Base-by-base conservation (phyloP, 2,888 invertebrate species). In the Ceramica pisi region DNA sequence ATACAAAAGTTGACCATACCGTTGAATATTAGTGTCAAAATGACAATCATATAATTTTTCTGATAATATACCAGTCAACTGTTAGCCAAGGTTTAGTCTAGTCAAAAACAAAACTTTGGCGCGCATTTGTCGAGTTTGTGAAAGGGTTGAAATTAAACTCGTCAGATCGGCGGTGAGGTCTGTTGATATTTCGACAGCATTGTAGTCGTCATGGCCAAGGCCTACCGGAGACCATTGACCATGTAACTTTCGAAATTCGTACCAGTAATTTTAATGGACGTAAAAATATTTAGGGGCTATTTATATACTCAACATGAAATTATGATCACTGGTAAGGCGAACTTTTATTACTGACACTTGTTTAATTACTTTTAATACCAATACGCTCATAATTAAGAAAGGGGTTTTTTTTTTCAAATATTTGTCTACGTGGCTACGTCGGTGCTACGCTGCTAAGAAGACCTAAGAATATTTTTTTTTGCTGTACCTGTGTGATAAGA, bases 181-280 rank as follows among this genome's bases (percentile, higher is more conserved):
- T 69, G 74, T 66, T 63, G 75, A 75, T 80, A 85, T 86, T 87
- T 85, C 78, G 74, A 80, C 76, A 85, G 75, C 75, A 66, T 67
- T 72, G 75, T 76, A 68, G 66, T 79, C 85, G 79, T 84, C 88
- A 87, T 83, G 88, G 87, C 81, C 87, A 87, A 86, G 87, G 87
- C 77, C 70, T 75, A 67, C 75, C 41, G 73, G 73, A 72, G 78
- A 84, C 86, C 82, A 81, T 80, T 86, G 86, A 83, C 82, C 82
- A 82, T 81, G 81, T 72, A 81, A 78, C 81, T 85, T 85, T 87
- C 81, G 77, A 86, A 87, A 86, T 78, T 72, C 75, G 78, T 79
- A 80, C 75, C 69, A 76, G 71, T 75, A 85, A 80, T 81, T 85
- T 75, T 63, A 69, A 61, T 55, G 59, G 26, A 59, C 44, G 48